Evolutionary conservation across 92 coral and sea anemone genomes (phyloP).

Genomic region (Phenganax marumi): DNA sequence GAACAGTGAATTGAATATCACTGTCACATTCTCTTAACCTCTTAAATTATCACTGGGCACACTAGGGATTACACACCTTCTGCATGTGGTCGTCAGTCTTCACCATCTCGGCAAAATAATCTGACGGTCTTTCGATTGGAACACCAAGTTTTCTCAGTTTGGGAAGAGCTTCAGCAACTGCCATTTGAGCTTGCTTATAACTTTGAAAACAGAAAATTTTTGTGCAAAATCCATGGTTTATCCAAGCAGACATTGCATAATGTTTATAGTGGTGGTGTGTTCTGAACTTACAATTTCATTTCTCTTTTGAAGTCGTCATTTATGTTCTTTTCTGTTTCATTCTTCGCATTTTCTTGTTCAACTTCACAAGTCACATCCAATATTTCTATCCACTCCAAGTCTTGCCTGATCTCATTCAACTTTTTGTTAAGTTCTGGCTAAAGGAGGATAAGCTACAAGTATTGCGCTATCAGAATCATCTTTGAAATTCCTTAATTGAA

Average conservation of each 20-base stretch:
- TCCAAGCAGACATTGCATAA: background rate
- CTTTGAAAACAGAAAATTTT: constrained; percentile 34
- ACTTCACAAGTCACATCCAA: constrained; percentile 71
- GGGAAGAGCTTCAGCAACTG: constrained; percentile 64
- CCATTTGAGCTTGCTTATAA: constrained; percentile 86
- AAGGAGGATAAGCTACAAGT: background rate
- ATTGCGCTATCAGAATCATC: no score
- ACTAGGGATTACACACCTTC: constrained; percentile 55
- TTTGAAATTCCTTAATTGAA: background rate
- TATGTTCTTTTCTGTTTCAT: constrained; percentile 42
- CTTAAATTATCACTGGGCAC: background rate
- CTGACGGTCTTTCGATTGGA: constrained; percentile 75
- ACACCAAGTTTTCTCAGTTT: constrained; percentile 69
- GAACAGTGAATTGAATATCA: no score
- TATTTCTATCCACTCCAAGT: constrained; percentile 85
- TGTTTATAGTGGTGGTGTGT: background rate
- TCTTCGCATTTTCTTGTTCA: constrained; percentile 46
- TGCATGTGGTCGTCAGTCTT: constrained; percentile 99
- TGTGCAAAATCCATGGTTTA: background rate
- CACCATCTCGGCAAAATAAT: constrained; percentile 99
- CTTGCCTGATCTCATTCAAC: constrained; percentile 65
- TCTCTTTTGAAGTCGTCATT: constrained; percentile 89
- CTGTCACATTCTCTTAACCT: background rate
- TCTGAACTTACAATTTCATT: constrained; percentile 81
- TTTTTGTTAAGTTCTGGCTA: constrained; percentile 89